phyloP scores from a whole-genome alignment of 2,113 vertebrate species.

The Mionectes macconnelli region DNA sequence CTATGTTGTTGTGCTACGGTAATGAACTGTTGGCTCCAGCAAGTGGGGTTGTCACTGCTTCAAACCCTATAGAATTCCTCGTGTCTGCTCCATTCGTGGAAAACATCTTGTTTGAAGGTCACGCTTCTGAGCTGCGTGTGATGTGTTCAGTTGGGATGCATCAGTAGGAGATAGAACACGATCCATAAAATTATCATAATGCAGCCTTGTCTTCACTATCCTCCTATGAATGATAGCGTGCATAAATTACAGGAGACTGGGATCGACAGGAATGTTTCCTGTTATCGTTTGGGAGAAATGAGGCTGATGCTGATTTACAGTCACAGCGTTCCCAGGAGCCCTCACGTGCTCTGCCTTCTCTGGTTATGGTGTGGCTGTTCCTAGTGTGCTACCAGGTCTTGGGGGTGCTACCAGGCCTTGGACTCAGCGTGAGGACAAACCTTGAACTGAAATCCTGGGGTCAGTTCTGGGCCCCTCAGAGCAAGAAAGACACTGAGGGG shows the following conservation, averaged over 20 bases:
- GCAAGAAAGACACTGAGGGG: not conserved
- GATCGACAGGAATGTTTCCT: not conserved
- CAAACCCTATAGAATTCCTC: not conserved
- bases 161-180: not conserved
- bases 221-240: rapidly evolving
- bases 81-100: not conserved
- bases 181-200: not conserved
- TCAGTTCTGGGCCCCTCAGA: not conserved
- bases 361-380: not conserved
- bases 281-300: not conserved
- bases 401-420: not conserved
- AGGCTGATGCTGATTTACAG: not conserved
- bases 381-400: not conserved
- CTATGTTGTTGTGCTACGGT: rapidly evolving
- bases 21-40: not conserved
- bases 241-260: rapidly evolving
- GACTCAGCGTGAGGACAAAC: rapidly evolving
- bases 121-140: not conserved
- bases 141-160: not conserved
- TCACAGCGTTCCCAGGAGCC: rapidly evolving
- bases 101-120: not conserved
- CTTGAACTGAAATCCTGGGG: not conserved
- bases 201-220: not conserved
- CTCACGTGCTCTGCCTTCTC: not conserved
- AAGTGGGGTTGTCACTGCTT: not conserved